These are phyloP conservation scores for Trichonephila clavipes DNA, from an alignment of 1,140 invertebrate species.

Conservation along the genomic window DNA sequence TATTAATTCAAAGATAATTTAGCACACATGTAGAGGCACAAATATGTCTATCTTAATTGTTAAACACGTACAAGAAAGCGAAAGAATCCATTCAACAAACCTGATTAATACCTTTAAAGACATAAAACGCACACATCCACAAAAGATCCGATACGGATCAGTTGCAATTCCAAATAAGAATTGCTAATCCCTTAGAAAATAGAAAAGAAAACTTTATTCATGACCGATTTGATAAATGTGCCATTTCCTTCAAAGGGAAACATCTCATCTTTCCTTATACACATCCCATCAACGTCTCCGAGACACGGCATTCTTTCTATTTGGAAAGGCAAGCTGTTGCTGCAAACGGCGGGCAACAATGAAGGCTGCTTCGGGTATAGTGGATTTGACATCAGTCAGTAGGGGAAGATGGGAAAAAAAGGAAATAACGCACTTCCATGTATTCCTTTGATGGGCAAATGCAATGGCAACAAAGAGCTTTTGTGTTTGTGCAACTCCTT, in stretches of 20 bases:
- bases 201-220: constrained; percentile 4
- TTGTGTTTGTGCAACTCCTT: constrained; percentile 18
- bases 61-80: neutral
- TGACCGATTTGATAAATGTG: constrained; percentile 1
- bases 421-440: constrained; percentile 8
- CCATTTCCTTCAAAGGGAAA: neutral
- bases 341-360: neutral
- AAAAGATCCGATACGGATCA: neutral
- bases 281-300: neutral
- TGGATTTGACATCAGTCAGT: constrained; percentile 4
- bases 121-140: neutral
- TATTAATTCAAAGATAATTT: too few species aligned
- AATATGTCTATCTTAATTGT: too few species aligned
- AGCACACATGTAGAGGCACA: too few species aligned
- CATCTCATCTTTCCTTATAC: neutral
- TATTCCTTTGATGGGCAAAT: constrained; percentile 22
- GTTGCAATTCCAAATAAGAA: neutral
- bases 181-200: neutral
- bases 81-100: neutral
- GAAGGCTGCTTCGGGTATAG: neutral
- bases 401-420: neutral
- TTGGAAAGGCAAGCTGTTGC: neutral
- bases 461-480: constrained; percentile 8
- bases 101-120: neutral
- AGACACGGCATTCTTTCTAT: neutral